Conservation (phyloP, 2,797 vertebrate genomes). For the Manis crassicaudata region DNA sequence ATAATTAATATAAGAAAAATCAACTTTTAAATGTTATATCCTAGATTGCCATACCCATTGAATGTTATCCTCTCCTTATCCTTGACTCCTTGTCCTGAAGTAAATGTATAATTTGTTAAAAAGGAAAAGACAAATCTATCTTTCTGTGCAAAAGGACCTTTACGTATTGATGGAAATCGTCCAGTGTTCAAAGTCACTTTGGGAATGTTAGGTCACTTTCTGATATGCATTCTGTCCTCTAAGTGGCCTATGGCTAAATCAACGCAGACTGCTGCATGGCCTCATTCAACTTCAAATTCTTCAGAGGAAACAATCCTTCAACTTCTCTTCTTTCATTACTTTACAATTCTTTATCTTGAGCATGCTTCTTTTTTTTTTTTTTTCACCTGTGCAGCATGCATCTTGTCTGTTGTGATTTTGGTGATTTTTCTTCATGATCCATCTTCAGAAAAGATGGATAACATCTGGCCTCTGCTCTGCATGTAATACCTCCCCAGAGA, state of each 20-base stretch:
- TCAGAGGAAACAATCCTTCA: background rate
- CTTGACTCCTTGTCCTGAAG: background rate
- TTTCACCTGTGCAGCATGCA: slow-evolving; percentile 26
- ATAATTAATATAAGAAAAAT: background rate
- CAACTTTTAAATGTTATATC: background rate
- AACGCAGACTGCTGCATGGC: background rate
- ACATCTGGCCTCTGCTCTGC: slow-evolving; percentile 59
- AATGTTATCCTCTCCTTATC: background rate
- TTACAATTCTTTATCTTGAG: background rate
- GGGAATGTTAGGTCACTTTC: background rate
- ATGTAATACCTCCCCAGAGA: slow-evolving; percentile 53
- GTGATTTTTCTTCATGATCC: background rate
- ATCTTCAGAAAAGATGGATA: slow-evolving; percentile 48
- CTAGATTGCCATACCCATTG: background rate
- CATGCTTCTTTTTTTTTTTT: background rate
- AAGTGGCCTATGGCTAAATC: background rate
- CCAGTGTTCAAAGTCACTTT: background rate
- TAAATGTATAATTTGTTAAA: background rate
- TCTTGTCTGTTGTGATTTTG: slow-evolving; percentile 13
- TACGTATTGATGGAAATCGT: background rate
- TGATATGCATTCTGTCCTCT: background rate
- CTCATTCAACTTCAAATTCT: background rate
- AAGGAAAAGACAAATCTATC: background rate
- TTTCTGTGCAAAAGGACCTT: background rate
- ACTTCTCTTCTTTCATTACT: background rate